Base-by-base conservation (phyloP, 2,113 vertebrate genomes). In the Willisornis vidua region DNA sequence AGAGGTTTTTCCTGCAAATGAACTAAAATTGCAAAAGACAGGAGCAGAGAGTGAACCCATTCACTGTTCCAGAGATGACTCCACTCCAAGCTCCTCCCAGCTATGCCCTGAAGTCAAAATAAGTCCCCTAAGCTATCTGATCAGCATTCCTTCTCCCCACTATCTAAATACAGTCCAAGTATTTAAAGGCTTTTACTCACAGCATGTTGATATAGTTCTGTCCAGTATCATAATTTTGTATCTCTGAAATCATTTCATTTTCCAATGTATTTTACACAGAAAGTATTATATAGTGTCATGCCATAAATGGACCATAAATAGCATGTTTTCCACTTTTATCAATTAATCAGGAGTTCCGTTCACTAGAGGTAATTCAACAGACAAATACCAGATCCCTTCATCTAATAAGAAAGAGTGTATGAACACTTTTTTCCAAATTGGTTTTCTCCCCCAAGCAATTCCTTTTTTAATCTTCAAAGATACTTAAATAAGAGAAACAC, bases 401-500 rank as follows among this genome's bases (percentile, higher is more conserved):
- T 71, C 51, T 55, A 84, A 77, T 0, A 3, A 79, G 61, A 76
- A 74, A 65, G 41, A 75, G 33, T 7, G 2, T 18, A 89, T 92
- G 92, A 89, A 79, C 23, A 19, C 70, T 59, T 94, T 74, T 71
- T 90, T 73, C 93, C 90, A 86, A 84, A 86, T 35, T 8, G 2
- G 28, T 86, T 86, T 55, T 6, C 15, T 61, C 48, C 79, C 43
- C 6, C 41, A 81, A 81, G 92, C 66, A 75, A 93, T 78, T 81
- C 39, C 43, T 77, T 93, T 90, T 90, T 92, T 75, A 85, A 80
- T 75, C 85, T 92, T 94, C 85, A 93, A 94, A 97, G 90, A 85
- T 51, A 63, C 85, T 91, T 71, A 92, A 96, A 41, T 80, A 77
- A 84, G 79, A 93, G 48, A 90, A 90, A 90, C 59, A 65, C 48